Conservation (phyloP, 2,888 invertebrate species). For the Gibbula magus region DNA sequence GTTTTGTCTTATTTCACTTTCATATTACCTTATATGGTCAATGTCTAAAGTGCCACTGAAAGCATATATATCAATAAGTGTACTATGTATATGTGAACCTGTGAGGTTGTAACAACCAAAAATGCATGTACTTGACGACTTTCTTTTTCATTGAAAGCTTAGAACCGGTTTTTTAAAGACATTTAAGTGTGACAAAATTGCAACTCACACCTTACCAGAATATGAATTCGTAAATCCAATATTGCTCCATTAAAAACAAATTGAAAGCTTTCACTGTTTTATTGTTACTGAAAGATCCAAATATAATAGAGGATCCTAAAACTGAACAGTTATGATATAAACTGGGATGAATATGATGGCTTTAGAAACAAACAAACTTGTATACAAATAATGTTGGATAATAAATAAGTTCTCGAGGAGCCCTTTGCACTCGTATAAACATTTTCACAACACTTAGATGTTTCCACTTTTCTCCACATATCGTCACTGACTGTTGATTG, state of each 20-base stretch:
- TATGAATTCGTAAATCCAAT: neutral
- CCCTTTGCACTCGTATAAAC: neutral
- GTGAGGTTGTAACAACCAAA: no score
- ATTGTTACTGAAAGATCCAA: neutral
- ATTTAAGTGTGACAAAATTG: no score
- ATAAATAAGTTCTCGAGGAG: neutral
- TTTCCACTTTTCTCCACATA: neutral
- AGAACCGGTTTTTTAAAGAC: no score
- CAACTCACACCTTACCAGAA: no score
- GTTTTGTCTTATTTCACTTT: no score
- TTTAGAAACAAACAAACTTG: neutral
- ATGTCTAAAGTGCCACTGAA: no score
- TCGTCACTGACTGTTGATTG: neutral
- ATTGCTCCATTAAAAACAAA: neutral
- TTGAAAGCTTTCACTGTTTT: neutral
- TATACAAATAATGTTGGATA: neutral
- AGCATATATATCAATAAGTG: no score
- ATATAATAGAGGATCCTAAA: neutral
- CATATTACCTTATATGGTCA: no score
- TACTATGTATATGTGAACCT: no score
- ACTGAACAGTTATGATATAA: neutral
- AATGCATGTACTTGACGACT: no score
- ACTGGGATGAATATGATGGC: conserved; percentile 15
- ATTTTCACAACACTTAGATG: neutral
- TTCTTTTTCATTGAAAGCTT: no score